Base-by-base conservation (phyloP, 2,888 invertebrate species). In the Zaprionus lineosus region DNA sequence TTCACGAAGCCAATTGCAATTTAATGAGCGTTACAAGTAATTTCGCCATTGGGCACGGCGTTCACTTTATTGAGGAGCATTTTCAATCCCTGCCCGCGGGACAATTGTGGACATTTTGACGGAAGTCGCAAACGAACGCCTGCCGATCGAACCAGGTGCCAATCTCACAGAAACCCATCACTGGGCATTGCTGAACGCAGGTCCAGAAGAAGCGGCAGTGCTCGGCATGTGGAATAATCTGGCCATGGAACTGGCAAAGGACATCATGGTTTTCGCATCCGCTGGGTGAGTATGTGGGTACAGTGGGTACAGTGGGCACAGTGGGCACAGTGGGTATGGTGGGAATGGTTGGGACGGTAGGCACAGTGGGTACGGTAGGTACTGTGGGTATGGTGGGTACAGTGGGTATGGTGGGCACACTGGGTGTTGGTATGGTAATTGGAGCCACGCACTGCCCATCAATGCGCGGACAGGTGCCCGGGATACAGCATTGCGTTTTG, bases 161-260 rank as follows among this genome's bases (percentile, higher is more conserved):
- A 3, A 9, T 7, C 53, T 86, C 62, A 26, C 81, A 81, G 62
- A 81, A 74, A 0, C 74, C 58, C 40, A 74, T 3, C 2, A 43
- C 37, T 1, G 81, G 66, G 15, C 86, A 84, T 0, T 9, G 1
- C 3, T 58, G 40, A 5, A 61, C 50, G 19, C 81, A 81, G 29
- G 19, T 74, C 71, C 82, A 86, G 6, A 59, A 81, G 11, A 58
- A 11, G 3, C 62, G 70, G 4, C 81, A 81, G n/a, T 86, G 86
- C 9, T 39, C 26, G 5, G 44, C 53, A 39, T 81, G 57, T 0
- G 71, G 53, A 0, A 81, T 11, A 0, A 77, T 48, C 31, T 86
- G 58, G 8, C 82, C 86, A 19, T 50, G 56, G 21, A 51, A 61
- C 0, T 3, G 1, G 9, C 78, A 78, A 2, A 1, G 11, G 1